Conservation (phyloP, 2,113 vertebrate genomes). For the Antigone vipio region DNA sequence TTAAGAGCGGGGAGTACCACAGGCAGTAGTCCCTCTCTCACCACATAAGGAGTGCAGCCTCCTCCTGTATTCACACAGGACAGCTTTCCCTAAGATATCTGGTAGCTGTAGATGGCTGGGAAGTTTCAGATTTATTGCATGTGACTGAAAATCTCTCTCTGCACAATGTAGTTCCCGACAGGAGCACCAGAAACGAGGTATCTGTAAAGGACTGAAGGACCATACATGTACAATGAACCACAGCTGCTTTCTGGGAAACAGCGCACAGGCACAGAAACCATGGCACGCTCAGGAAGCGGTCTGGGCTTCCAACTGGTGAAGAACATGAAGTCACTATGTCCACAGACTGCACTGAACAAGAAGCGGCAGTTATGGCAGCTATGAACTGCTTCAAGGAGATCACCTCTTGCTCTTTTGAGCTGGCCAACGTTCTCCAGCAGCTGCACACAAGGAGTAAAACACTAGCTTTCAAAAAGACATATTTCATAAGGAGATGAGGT, state of each 20-base stretch:
- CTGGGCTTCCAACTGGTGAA: background rate
- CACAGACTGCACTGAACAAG: background rate
- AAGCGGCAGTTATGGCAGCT: background rate
- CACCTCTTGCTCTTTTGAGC: background rate
- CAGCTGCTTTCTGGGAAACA: background rate
- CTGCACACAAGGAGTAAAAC: background rate
- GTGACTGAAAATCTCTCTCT: background rate
- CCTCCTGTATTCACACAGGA: background rate
- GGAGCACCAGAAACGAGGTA: background rate
- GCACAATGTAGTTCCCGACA: background rate
- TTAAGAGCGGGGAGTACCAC: background rate
- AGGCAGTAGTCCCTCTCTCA: background rate
- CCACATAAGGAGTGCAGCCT: background rate
- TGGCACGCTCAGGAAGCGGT: background rate
- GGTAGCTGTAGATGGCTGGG: background rate
- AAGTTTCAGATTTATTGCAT: background rate
- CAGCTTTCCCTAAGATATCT: background rate
- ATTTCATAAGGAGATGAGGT: slow-evolving; percentile 2
- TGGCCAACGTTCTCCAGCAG: background rate
- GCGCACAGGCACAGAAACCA: background rate
- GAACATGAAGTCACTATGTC: background rate
- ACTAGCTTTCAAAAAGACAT: background rate
- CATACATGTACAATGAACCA: background rate
- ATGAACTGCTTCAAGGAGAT: background rate
- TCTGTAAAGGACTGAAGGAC: background rate